Percentiles rank a stretch among this genome's conserved stretches.
Conservation (phyloP, 2,797 vertebrate genomes). For the Pachyuromys duprasi region DNA sequence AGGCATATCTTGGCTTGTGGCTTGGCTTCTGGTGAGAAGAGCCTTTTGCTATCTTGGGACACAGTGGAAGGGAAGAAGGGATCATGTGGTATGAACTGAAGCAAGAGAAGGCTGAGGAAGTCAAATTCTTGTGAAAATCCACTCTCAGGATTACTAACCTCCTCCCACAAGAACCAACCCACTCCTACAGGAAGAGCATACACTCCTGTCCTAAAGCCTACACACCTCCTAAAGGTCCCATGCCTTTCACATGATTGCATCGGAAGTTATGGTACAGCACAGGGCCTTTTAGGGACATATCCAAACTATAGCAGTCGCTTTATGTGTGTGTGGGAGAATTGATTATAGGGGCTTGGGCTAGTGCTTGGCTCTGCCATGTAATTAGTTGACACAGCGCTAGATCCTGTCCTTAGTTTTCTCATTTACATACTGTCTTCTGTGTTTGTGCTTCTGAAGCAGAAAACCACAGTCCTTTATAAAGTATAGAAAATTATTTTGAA, state of each 20-base stretch:
- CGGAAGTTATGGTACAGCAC: not conserved
- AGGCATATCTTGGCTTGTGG: not conserved
- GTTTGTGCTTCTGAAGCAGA: not conserved
- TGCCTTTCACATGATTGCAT: not conserved
- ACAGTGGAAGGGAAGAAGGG: not conserved
- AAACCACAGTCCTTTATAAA: not conserved
- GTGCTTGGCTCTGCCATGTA: not conserved
- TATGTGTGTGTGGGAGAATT: not conserved
- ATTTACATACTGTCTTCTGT: not conserved
- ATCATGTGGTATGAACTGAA: not conserved
- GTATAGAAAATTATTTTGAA: not conserved
- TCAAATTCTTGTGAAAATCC: not conserved
- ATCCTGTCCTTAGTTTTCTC: not conserved
- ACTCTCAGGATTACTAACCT: not conserved
- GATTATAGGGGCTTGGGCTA: too few species aligned
- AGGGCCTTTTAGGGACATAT: not conserved
- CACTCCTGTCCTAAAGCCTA: not conserved
- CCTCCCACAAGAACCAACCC: not conserved
- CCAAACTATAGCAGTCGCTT: not conserved
- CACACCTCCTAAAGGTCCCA: not conserved
- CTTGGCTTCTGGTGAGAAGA: not conserved
- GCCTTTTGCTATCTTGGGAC: too few species aligned
- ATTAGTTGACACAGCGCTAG: not conserved
- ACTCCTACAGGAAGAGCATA: not conserved
- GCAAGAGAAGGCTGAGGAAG: not conserved